phyloP scores from a whole-genome alignment of 1,140 invertebrate species.

The Oedothorax gibbosus region DNA sequence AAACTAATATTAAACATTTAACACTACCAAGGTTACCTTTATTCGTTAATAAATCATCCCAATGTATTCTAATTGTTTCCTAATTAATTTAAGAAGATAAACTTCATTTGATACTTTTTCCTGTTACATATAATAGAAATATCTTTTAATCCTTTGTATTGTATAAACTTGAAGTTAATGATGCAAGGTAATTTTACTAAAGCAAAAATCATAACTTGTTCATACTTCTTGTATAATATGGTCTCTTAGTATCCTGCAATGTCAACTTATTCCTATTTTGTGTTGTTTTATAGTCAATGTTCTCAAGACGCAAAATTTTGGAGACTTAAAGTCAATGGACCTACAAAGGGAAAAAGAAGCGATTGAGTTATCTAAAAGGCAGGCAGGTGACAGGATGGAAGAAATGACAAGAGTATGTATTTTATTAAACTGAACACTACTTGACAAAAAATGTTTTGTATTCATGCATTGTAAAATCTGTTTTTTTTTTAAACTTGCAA shows the following conservation, averaged over 20 bases:
- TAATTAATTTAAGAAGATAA: background rate
- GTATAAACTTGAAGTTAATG: no score
- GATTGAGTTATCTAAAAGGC: constrained; percentile 77
- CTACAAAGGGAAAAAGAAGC: constrained; percentile 86
- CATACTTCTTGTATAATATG: background rate
- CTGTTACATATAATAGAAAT: background rate
- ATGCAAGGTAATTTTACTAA: background rate
- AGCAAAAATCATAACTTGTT: background rate
- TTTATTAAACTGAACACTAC: background rate
- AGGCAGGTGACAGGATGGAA: constrained; percentile 67
- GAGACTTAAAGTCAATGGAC: constrained; percentile 92
- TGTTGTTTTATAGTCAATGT: constrained; percentile 81
- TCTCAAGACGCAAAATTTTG: constrained; percentile 78
- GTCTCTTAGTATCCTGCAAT: background rate
- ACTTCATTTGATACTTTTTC: background rate
- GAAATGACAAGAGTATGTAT: constrained; percentile 67
- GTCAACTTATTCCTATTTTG: background rate
- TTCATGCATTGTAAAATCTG: background rate
- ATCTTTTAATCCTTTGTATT: background rate
- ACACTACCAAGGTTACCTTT: no score
- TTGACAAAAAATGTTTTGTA: background rate
- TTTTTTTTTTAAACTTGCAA: no score
- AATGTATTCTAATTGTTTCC: no score
- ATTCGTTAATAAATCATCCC: no score
- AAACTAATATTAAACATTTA: no score